Percentiles rank a stretch among this genome's conserved stretches.
These are phyloP conservation scores for Pimephales promelas DNA, from an alignment of 2,113 vertebrate species.

Conservation along the genomic window DNA sequence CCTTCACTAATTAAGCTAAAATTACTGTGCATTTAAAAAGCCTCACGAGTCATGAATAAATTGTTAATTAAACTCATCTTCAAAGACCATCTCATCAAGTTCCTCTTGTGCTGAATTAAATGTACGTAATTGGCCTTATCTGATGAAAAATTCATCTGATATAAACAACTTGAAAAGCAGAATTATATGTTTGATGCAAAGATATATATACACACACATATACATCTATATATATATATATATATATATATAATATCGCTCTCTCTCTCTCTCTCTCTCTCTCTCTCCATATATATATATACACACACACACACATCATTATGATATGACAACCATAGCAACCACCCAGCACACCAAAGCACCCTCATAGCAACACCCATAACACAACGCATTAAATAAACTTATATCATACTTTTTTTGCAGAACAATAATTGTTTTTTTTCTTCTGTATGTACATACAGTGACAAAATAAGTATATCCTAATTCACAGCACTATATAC, in stretches of 20 bases:
- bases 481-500: neutral
- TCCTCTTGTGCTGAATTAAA: constrained; percentile 12
- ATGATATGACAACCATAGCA: too few relatives aligned
- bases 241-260: too few relatives aligned
- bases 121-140: constrained; percentile 45
- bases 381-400: too few relatives aligned
- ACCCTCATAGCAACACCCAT: too few relatives aligned
- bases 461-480: too few relatives aligned
- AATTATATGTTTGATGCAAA: constrained; percentile 11
- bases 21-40: constrained; percentile 50
- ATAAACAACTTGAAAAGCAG: constrained; percentile 2
- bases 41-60: constrained; percentile 16
- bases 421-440: too few relatives aligned
- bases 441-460: too few relatives aligned
- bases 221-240: neutral
- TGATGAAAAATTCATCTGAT: constrained; percentile 7
- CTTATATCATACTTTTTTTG: too few relatives aligned
- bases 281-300: too few relatives aligned
- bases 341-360: too few relatives aligned
- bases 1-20: constrained; percentile 50
- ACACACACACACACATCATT: neutral
- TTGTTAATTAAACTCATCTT: constrained; percentile 51
- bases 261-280: too few relatives aligned
- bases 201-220: neutral
- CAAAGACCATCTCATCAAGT: constrained; percentile 52